Base-by-base conservation (phyloP, 2,888 invertebrate genomes). In the Altica lythri region DNA sequence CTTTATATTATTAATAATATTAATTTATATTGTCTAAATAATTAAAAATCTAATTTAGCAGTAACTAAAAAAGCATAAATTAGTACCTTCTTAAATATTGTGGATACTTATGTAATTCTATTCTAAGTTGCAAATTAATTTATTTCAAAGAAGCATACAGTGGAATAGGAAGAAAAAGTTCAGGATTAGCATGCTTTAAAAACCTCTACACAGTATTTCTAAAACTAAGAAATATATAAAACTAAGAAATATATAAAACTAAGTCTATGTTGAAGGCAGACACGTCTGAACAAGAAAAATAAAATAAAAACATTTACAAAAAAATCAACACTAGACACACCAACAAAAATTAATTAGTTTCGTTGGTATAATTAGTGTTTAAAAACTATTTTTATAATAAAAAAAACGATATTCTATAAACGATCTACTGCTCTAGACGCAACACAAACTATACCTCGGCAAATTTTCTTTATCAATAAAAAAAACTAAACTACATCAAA, bases 371-470 rank as follows among this genome's bases (percentile, higher is more conserved):
- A 12, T 12, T 12, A 30, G 30, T 4, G 30, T 13, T 12, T 3
- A 30, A 30, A 4, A 34, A 34, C 34, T 34, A 43, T n/a, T n/a
- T n/a, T n/a, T n/a, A 22, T 46, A 37, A 46, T 34, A 18, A 16
- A 52, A 45, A 45, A 35, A 42, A 53, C 35, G 22, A 35, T 34
- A 60, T 63, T 62, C 63, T 63, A n/a, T n/a, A 54, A 64, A 61
- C 62, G 60, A 59, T 62, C 70, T 70, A 70, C 65, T 60, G 66
- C 54, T 61, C 59, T 69, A 64, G 60, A 61, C 68, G 67, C 71
- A 70, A 72, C 76, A 76, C 76, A 75, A 75, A 73, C 74, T 75
- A 72, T 73, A 73, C 74, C 74, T 75, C 75, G 73, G 72, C 73
- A 69, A 64, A 63, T 57, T 57, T 40, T 54, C 29, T n/a, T 51